These are phyloP conservation scores for Agonopterix heracliana DNA, from an alignment of 2,888 invertebrate genomes.

Conservation along the genomic window DNA sequence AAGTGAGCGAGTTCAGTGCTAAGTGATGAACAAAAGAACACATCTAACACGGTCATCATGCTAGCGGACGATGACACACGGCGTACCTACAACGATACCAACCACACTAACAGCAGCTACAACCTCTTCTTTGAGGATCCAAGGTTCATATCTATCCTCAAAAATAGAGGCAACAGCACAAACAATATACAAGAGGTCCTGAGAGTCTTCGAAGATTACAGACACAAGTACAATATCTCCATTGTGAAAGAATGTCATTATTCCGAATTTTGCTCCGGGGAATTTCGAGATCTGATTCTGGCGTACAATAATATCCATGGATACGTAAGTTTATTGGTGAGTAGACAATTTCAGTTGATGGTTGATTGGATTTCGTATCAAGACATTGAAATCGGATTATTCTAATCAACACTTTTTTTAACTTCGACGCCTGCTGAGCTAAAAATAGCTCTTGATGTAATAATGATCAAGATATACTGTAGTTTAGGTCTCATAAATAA, in stretches of 20 bases:
- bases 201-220: conserved; percentile 49
- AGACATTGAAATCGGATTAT: too few species aligned
- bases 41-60: conserved; percentile 37
- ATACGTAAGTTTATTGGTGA: conserved; percentile 87
- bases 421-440: too few species aligned
- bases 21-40: conserved; percentile 50
- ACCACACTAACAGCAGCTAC: conserved; percentile 30
- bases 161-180: conserved; percentile 45
- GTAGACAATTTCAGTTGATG: conserved; percentile 22
- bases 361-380: too few species aligned
- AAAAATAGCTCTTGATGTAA: too few species aligned
- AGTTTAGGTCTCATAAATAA: too few species aligned
- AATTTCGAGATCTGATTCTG: conserved; percentile 75
- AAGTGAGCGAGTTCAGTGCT: conserved; percentile 13
- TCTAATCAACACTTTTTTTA: too few species aligned
- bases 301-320: conserved; percentile 86
- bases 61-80: conserved; percentile 47
- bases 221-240: conserved; percentile 55
- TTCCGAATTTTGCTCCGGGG: conserved; percentile 76
- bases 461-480: too few species aligned
- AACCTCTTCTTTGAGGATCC: conserved; percentile 51
- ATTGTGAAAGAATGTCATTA: conserved; percentile 55
- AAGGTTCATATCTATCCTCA: conserved; percentile 47
- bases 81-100: conserved; percentile 22
- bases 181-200: conserved; percentile 52